A percentile compares a stretch with the other conserved stretches of the same genome.
Conservation (phyloP, 2,113 vertebrate species). For the Oostethus manadensis region DNA sequence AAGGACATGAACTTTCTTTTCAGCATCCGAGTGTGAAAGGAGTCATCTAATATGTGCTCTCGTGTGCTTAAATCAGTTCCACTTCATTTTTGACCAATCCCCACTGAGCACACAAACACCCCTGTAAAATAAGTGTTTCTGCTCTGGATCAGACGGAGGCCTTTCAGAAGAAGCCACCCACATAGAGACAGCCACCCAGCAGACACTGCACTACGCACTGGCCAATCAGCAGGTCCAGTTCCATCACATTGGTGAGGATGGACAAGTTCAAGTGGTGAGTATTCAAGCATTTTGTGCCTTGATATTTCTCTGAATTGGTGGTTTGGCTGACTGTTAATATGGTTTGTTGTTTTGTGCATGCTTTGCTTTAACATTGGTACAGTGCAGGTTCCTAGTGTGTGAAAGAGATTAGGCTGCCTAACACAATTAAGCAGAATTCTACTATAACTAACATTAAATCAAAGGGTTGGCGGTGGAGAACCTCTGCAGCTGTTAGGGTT, state of each 20-base stretch:
- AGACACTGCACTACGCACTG: conserved; percentile 91
- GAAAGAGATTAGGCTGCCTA: conserved; percentile 14
- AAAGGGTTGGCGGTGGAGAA: conserved; percentile 10
- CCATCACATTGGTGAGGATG: conserved; percentile 94
- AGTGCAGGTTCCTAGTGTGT: conserved; percentile 7
- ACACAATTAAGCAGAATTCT: conserved; percentile 17
- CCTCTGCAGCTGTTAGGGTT: conserved; percentile 23
- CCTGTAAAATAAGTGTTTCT: conserved; percentile 14
- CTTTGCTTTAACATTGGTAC: neutral
- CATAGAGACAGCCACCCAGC: conserved; percentile 80
- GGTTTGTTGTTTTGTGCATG: neutral
- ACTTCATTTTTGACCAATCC: conserved; percentile 8
- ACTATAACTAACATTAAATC: conserved; percentile 4
- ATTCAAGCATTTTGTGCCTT: conserved; percentile 1
- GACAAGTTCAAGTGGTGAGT: conserved; percentile 97
- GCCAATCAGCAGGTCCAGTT: conserved; percentile 93
- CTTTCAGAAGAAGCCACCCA: conserved; percentile 66
- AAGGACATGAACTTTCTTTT: neutral
- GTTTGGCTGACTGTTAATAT: neutral
- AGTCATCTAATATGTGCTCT: neutral
- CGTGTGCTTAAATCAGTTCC: neutral
- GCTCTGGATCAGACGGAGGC: conserved; percentile 57
- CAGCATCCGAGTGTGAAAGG: neutral
- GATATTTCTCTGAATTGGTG: neutral
- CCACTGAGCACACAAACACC: neutral